Evolutionary conservation across 1,140 invertebrate genomes (phyloP).

Genomic region (Drosophila obscura): DNA sequence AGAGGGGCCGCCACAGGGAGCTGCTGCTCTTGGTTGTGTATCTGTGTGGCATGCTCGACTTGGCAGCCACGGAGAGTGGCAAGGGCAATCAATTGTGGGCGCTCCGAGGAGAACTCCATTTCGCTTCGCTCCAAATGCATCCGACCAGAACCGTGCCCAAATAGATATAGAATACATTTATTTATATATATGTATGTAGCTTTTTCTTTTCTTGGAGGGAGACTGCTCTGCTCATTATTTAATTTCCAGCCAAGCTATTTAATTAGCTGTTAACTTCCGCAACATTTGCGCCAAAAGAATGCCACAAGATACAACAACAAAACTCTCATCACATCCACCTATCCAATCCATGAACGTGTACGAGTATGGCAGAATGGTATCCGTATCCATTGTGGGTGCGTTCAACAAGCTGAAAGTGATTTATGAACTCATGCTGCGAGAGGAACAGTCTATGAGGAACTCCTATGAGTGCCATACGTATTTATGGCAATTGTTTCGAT

Average conservation of each 20-base stretch:
- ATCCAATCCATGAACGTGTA: conserved; percentile 4
- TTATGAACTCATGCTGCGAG: conserved; percentile 54
- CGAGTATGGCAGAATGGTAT: no score
- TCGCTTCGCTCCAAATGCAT: conserved; percentile 61
- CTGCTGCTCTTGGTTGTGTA: conserved; percentile 17
- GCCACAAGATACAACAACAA: conserved; percentile 13
- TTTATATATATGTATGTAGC: conserved; percentile 4
- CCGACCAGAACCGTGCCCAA: conserved; percentile 71
- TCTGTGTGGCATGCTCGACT: conserved; percentile 71
- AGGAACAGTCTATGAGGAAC: not conserved
- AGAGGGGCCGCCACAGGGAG: conserved; percentile 63
- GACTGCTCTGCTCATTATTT: conserved; percentile 59
- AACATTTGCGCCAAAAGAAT: conserved; percentile 64
- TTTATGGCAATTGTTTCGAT: conserved; percentile 66
- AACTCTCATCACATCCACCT: conserved; percentile 8
- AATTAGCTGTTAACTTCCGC: conserved; percentile 81
- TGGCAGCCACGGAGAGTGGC: conserved; percentile 48
- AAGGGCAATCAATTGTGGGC: conserved; percentile 75
- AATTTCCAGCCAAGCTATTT: conserved; percentile 75
- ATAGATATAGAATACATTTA: conserved; percentile 23
- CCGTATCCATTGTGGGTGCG: conserved; percentile 64
- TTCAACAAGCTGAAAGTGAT: conserved; percentile 57
- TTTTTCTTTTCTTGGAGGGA: not conserved
- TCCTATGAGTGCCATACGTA: conserved; percentile 52
- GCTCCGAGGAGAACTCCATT: conserved; percentile 22